Conservation (phyloP, 2,113 vertebrate genomes). For the Oryzias melastigma region DNA sequence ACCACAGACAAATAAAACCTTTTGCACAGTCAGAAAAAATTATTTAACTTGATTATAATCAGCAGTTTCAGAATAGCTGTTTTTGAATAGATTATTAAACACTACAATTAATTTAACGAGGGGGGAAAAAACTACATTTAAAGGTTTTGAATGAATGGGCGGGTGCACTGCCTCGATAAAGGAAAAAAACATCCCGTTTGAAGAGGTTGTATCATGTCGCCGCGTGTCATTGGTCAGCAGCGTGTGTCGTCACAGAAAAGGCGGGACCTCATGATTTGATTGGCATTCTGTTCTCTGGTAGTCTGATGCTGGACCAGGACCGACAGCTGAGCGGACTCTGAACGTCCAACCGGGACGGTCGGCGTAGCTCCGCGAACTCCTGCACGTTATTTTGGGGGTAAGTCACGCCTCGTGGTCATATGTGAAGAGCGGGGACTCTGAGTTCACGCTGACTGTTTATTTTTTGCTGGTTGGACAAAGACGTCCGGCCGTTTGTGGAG, state of each 20-base stretch:
- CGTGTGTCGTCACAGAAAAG: constrained; percentile 23
- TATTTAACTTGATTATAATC: too few relatives aligned
- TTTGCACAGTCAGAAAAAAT: too few relatives aligned
- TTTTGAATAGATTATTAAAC: too few relatives aligned
- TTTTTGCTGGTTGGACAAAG: constrained; percentile 43
- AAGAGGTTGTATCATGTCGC: not conserved
- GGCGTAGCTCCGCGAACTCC: constrained; percentile 36
- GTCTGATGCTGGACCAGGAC: constrained; percentile 73
- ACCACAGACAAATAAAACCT: too few relatives aligned
- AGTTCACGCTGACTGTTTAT: constrained; percentile 4
- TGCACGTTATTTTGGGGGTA: constrained; percentile 52
- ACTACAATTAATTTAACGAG: too few relatives aligned
- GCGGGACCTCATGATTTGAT: constrained; percentile 57
- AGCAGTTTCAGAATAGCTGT: too few relatives aligned
- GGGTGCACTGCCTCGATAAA: not conserved
- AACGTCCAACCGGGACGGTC: constrained; percentile 64
- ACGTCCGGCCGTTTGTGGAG: constrained; percentile 45
- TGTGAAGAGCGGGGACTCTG: not conserved
- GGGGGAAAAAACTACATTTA: not conserved
- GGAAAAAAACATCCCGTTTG: constrained; percentile 31
- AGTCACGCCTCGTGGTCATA: constrained; percentile 20
- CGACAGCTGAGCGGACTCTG: constrained; percentile 62
- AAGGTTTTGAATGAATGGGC: constrained; percentile 32
- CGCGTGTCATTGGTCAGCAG: constrained; percentile 41
- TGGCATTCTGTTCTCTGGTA: constrained; percentile 62